Evolutionary conservation across 2,888 invertebrate genomes (phyloP).

Genomic region (Lasius platythorax): DNA sequence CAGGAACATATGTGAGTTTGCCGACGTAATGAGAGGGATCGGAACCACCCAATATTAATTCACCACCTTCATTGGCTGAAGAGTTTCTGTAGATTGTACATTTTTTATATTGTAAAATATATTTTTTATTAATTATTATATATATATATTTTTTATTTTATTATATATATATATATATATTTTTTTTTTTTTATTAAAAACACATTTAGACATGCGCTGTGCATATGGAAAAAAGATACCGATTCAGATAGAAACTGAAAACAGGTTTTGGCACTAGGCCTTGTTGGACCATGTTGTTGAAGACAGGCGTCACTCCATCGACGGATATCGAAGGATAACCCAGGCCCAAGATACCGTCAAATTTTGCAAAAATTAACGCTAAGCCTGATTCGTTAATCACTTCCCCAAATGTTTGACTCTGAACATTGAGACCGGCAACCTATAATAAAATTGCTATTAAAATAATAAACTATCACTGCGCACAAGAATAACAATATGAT

Average conservation of each 20-base stretch:
- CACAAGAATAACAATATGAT: background rate
- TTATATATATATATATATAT: too few species aligned
- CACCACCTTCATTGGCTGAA: conserved; percentile 91
- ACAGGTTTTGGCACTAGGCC: conserved; percentile 89
- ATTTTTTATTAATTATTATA: background rate
- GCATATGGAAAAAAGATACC: too few species aligned
- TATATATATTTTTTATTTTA: background rate
- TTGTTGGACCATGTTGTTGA: conserved; percentile 96
- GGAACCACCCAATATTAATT: conserved; percentile 97
- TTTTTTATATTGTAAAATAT: background rate
- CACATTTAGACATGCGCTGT: too few species aligned
- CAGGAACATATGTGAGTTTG: conserved; percentile 95
- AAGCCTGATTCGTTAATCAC: conserved; percentile 97
- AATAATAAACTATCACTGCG: conserved; percentile 4
- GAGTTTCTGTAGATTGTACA: conserved; percentile 90
- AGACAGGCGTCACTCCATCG: conserved; percentile 95
- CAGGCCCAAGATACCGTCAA: conserved; percentile 99
- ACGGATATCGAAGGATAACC: conserved; percentile 95
- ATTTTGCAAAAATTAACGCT: conserved; percentile 99
- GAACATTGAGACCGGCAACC: conserved; percentile 92
- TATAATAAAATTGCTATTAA: conserved; percentile 81
- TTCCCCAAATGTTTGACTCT: conserved; percentile 97
- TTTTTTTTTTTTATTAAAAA: too few species aligned
- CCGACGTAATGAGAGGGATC: conserved; percentile 96
- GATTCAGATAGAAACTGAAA: too few species aligned